Percentiles rank a stretch among this genome's conserved stretches.
Conservation (phyloP, 1,140 invertebrate species). For the Drosophila kurseongensis region DNA sequence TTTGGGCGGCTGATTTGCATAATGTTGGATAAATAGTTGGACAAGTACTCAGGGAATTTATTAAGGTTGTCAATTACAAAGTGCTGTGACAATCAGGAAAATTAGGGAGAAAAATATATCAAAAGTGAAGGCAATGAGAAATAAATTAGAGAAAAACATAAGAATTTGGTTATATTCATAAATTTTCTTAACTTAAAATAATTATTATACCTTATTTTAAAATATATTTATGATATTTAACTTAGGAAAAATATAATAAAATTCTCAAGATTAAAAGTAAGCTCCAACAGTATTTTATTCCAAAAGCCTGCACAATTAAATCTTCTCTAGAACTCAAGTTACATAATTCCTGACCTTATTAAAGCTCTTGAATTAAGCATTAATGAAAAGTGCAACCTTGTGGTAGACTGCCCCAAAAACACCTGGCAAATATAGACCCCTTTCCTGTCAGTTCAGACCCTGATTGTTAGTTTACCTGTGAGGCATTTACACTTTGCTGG, state of each 20-base stretch:
- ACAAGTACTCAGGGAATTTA: slow-evolving; percentile 34
- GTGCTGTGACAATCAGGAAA: not conserved
- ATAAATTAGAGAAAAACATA: no score
- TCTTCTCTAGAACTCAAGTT: not conserved
- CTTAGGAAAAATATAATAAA: no score
- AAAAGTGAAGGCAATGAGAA: no score
- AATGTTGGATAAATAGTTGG: slow-evolving; percentile 53
- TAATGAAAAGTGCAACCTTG: slow-evolving; percentile 34
- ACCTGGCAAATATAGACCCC: slow-evolving; percentile 14
- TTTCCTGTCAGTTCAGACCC: slow-evolving; percentile 8
- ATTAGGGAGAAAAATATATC: no score
- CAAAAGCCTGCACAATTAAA: not conserved
- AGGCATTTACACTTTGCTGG: slow-evolving; percentile 63
- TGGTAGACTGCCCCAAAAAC: not conserved
- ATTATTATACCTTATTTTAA: no score
- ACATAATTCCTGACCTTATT: slow-evolving; percentile 1
- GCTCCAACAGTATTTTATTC: not conserved
- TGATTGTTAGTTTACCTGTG: slow-evolving; percentile 28
- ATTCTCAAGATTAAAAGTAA: no score
- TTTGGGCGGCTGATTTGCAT: slow-evolving; percentile 65
- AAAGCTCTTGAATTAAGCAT: slow-evolving; percentile 28
- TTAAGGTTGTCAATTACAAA: slow-evolving; percentile 18
- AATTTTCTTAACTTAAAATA: no score
- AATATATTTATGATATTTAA: no score
- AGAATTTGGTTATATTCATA: no score